Evolutionary conservation across 2,888 invertebrate genomes (phyloP).

Genomic region (Heteromurus nitidus): DNA sequence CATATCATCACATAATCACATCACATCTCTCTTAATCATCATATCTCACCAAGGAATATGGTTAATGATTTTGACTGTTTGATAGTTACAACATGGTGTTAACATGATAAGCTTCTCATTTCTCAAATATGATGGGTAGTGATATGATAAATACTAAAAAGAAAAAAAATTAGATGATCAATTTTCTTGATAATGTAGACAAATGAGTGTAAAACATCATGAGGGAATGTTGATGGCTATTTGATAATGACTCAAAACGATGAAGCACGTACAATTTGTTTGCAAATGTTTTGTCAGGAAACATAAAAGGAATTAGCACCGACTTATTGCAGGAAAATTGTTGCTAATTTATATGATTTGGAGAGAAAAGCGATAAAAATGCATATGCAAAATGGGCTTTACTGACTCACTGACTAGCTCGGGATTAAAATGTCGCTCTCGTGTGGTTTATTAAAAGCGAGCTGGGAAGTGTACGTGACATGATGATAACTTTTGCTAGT

Average conservation of each 20-base stretch:
- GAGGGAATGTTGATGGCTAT: neutral
- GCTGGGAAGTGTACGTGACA: neutral
- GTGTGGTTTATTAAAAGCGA: neutral
- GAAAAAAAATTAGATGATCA: neutral
- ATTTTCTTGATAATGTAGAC: neutral
- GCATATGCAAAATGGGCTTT: neutral
- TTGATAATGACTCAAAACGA: constrained; percentile 1
- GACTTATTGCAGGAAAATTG: neutral
- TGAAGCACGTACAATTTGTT: neutral
- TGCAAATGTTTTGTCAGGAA: neutral
- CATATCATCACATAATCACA: too few species aligned
- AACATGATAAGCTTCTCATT: neutral
- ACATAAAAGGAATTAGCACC: constrained; percentile 17
- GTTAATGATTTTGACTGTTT: neutral
- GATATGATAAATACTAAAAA: too few species aligned
- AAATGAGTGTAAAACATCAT: too few species aligned
- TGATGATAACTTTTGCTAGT: neutral
- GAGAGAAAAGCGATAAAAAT: too few species aligned
- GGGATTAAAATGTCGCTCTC: too few species aligned
- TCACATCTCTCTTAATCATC: too few species aligned
- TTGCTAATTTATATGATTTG: neutral
- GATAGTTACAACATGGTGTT: neutral
- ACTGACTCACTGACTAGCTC: too few species aligned
- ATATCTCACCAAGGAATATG: too few species aligned
- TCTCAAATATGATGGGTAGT: neutral